Evolutionary conservation across 1,140 invertebrate species (phyloP).

Genomic region (Caenorhabditis briggsae): DNA sequence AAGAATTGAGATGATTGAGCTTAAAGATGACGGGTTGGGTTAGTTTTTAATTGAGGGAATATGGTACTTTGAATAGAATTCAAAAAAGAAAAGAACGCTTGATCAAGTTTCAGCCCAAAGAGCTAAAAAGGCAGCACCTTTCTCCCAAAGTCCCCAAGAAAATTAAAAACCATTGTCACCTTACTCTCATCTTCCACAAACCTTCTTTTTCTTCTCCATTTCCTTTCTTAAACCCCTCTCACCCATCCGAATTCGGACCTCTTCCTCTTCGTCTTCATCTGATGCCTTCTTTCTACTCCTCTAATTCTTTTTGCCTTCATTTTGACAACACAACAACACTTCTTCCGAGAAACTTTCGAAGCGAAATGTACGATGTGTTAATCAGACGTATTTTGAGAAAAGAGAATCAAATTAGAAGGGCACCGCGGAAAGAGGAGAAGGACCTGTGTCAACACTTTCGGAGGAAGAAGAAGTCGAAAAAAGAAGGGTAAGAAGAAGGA

Average conservation of each 20-base stretch:
- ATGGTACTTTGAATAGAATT: too few species aligned
- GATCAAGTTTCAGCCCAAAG: too few species aligned
- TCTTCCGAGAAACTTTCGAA: not conserved
- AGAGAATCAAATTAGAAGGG: slow-evolving; percentile 44
- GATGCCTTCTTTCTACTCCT: not conserved
- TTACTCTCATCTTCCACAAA: not conserved
- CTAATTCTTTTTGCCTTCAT: slow-evolving; percentile 44
- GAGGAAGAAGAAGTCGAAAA: slow-evolving; percentile 9
- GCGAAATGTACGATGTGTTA: slow-evolving; percentile 37
- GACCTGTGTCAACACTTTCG: slow-evolving; percentile 8
- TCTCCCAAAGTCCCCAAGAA: too few species aligned
- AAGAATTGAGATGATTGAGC: too few species aligned
- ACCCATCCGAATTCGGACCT: slow-evolving; percentile 2
- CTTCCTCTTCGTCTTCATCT: not conserved
- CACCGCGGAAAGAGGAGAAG: not conserved
- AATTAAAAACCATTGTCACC: too few species aligned
- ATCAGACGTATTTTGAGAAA: slow-evolving; percentile 50
- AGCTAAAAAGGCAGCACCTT: too few species aligned
- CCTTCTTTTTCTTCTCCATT: not conserved
- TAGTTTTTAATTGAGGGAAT: too few species aligned
- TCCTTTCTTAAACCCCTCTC: slow-evolving; percentile 2
- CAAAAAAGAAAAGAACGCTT: too few species aligned
- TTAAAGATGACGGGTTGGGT: too few species aligned
- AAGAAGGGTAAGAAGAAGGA: not conserved
- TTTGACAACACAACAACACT: slow-evolving; percentile 18